Evolutionary conservation across 1,140 invertebrate species (phyloP).

Genomic region (Pachypsylla venusta): DNA sequence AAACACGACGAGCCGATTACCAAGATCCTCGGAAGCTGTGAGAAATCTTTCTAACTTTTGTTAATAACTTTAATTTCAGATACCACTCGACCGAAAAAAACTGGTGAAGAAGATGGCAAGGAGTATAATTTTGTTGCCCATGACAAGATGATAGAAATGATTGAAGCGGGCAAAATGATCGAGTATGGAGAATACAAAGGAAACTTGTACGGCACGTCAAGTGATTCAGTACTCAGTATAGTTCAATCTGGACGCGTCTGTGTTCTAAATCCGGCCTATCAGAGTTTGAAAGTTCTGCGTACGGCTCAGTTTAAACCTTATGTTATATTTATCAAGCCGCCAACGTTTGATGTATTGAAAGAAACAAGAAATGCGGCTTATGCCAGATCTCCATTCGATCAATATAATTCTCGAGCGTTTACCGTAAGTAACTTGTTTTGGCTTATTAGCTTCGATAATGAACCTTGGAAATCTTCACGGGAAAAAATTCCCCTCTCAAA

Average conservation of each 20-base stretch:
- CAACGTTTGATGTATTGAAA: conserved; percentile 66
- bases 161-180: conserved; percentile 77
- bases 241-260: neutral
- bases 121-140: conserved; percentile 88
- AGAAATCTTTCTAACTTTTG: conserved; percentile 12
- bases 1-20: too few relatives aligned
- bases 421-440: conserved; percentile 45
- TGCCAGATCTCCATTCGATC: conserved; percentile 80
- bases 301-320: conserved; percentile 86
- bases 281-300: conserved; percentile 83
- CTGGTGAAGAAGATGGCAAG: conserved; percentile 78
- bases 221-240: conserved; percentile 43
- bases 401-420: conserved; percentile 72
- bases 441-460: too few relatives aligned
- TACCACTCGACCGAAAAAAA: conserved; percentile 66
- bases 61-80: conserved; percentile 47
- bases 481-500: too few relatives aligned
- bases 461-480: too few relatives aligned
- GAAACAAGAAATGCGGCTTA: conserved; percentile 62
- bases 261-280: conserved; percentile 24
- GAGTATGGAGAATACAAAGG: conserved; percentile 96
- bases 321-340: conserved; percentile 86
- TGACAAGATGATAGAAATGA: conserved; percentile 83
- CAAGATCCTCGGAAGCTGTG: too few relatives aligned
- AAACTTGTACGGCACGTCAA: conserved; percentile 88